Percentiles rank a stretch among this genome's conserved stretches.
Evolutionary conservation across 2,888 invertebrate species (phyloP).

Genomic region (Glyphotaelius pellucidus): DNA sequence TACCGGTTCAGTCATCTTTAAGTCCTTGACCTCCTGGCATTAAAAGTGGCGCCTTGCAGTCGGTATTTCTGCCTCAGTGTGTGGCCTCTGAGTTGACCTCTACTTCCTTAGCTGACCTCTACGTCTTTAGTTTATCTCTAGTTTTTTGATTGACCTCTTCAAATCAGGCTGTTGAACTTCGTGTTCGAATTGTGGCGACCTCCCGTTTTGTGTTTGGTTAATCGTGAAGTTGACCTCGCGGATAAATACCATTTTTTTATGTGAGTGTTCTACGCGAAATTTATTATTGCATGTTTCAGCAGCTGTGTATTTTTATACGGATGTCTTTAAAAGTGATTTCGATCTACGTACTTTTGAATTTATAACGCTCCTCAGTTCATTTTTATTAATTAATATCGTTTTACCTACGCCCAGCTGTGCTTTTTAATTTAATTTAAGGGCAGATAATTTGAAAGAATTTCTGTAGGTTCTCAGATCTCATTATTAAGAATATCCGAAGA

Average conservation of each 20-base stretch:
- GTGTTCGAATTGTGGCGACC: background rate
- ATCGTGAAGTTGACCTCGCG: background rate
- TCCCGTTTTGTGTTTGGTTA: constrained; percentile 22
- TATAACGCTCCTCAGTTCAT: background rate
- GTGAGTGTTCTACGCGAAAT: background rate
- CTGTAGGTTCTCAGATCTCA: background rate
- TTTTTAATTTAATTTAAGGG: no score
- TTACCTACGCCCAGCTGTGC: no score
- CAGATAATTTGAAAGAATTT: no score
- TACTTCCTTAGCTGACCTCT: background rate
- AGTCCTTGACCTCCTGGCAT: constrained; percentile 14
- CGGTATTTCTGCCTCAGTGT: background rate
- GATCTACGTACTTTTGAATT: background rate
- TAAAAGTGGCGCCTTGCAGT: background rate
- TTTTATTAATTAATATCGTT: background rate
- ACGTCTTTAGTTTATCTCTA: background rate
- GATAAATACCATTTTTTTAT: background rate
- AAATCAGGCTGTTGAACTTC: constrained; percentile 30
- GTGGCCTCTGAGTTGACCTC: background rate
- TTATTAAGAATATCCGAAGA: background rate
- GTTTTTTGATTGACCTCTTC: constrained; percentile 24
- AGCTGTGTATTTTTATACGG: background rate
- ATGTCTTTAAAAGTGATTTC: background rate
- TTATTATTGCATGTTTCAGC: background rate
- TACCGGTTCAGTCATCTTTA: background rate